A percentile compares a stretch with the other conserved stretches of the same genome.
These are phyloP conservation scores for Zoroaster sp. DNA, from an alignment of 53 echinoderm and acorn worm species.

Conservation along the genomic window DNA sequence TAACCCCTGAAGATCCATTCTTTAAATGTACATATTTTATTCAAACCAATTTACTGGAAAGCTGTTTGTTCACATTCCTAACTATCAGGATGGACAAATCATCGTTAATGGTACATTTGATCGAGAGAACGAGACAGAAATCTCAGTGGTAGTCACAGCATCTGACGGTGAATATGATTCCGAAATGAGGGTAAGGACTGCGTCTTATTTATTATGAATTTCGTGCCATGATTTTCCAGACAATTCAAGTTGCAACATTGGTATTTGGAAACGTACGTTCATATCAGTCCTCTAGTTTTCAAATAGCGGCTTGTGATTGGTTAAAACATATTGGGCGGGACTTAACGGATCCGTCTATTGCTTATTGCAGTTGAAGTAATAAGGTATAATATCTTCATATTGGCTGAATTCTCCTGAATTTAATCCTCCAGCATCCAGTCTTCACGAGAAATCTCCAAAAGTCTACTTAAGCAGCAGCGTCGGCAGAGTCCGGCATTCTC, in stretches of 20 bases:
- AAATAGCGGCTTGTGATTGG: too few relatives aligned
- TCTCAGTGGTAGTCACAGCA: neutral
- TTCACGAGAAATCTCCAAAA: too few relatives aligned
- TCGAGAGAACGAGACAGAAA: neutral
- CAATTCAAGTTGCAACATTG: too few relatives aligned
- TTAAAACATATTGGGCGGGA: too few relatives aligned
- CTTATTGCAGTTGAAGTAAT: too few relatives aligned
- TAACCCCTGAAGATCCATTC: neutral
- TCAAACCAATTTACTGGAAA: neutral
- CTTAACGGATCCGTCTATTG: too few relatives aligned
- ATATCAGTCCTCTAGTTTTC: too few relatives aligned
- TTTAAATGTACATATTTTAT: neutral
- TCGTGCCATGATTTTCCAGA: neutral
- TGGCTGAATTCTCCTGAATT: too few relatives aligned
- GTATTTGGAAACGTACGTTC: too few relatives aligned
- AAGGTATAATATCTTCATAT: too few relatives aligned
- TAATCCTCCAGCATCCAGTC: too few relatives aligned
- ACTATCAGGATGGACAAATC: slow-evolving; percentile 19
- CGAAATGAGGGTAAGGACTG: neutral
- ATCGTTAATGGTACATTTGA: slow-evolving; percentile 35
- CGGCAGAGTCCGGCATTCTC: neutral
- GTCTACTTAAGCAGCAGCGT: neutral
- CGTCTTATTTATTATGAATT: too few relatives aligned
- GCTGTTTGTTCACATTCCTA: neutral
- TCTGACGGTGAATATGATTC: neutral